Evolutionary conservation across 23 tunicate genomes (phyloP).

Genomic region (Oikopleura dioica): DNA sequence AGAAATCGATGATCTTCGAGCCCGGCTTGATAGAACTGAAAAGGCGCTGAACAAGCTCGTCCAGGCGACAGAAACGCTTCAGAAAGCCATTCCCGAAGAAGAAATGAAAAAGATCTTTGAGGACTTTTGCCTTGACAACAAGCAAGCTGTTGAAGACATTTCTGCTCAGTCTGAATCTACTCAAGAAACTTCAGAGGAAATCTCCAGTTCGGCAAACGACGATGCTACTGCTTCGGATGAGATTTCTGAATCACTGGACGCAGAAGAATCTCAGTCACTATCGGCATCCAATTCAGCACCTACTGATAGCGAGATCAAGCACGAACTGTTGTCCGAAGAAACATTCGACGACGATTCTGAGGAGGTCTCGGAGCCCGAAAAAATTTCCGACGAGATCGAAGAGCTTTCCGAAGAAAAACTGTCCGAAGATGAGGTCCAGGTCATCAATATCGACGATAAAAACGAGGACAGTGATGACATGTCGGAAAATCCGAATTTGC

Average conservation of each 20-base stretch:
- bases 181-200: background rate
- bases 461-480: background rate
- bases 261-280: background rate
- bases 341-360: background rate
- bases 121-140: background rate
- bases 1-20: background rate
- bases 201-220: background rate
- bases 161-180: background rate
- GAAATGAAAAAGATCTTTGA: background rate
- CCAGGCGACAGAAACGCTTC: background rate
- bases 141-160: background rate
- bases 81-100: background rate
- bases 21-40: conserved; percentile 5
- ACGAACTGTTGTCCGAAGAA: background rate
- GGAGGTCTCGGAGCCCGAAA: background rate
- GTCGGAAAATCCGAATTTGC: background rate
- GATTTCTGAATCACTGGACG: background rate
- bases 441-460: background rate
- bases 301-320: background rate
- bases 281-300: background rate
- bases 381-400: background rate
- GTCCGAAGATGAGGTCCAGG: background rate
- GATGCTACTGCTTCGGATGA: background rate
- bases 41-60: conserved; percentile 5
- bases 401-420: background rate